Base-by-base conservation (phyloP, 2,888 invertebrate species). In the Agelastica alni region DNA sequence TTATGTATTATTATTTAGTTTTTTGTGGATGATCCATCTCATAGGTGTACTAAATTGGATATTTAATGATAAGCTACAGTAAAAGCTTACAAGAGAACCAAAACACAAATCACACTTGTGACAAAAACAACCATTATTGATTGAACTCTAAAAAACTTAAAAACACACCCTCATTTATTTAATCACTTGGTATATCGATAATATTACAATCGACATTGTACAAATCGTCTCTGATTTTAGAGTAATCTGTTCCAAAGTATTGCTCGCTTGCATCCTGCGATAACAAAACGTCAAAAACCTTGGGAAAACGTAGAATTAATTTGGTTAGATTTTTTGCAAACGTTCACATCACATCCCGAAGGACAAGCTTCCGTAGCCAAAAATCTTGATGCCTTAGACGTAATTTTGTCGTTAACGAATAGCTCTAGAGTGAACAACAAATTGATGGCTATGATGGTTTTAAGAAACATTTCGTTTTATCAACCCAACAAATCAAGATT, bases 401-500 rank as follows among this genome's bases (percentile, higher is more conserved):
- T 78, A n/a, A 56, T 78, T 6, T 68, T 77, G 56, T 58, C 68
- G 5, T 62, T 76, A 43, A 60, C 77, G 3, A 59, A 56, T 2
- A 66, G 65, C 48, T 57, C 65, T 5, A 71, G 68, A 53, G 16
- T 41, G 9, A 52, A 58, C 56, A 76, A 76, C 72, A 70, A 69
- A 54, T 54, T 65, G 53, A 67, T 74, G 26, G 79, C 83, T 4
- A 69, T 83, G 53, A 70, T 77, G 17, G 78, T 82, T 32, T 67
- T 85, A 10, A 75, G 83, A 55, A 84, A 85, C 71, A 69, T 83
- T 14, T 72, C 82, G 1, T 83, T 84, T 65, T 79, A 82, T 68
- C 72, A 76, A 14, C 68, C 77, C 1, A 84, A 83, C 62, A 75
- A 81, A 49, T 74, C 82, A 2, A 73, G 81, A 60, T 70, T 83